Base-by-base conservation (phyloP, 2,797 vertebrate genomes). In the Sardinella longiceps region DNA sequence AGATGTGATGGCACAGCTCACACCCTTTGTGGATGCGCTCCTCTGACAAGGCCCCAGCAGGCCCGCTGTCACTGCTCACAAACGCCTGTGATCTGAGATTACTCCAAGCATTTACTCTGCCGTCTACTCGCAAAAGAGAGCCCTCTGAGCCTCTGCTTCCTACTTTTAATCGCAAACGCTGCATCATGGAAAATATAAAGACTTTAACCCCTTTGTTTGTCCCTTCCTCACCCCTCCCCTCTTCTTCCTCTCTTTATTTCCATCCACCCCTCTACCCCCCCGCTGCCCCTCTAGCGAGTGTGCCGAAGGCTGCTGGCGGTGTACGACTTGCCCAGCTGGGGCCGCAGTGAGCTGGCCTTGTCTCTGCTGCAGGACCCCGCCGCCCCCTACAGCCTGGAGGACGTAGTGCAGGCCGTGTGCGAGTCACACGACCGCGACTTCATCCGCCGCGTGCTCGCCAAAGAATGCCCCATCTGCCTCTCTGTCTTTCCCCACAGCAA, bases 391-490 rank as follows among this genome's bases (percentile, higher is more conserved):
- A 94, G 93, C 0, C 86, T 98, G 88, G 94, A 96, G 37, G 97
- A 98, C 0, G 97, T 97, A 18, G 95, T 98, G 51, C 96, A 97
- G 87, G 97, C 97, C 0, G 97, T 98, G 20, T 93, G 92, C 15
- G 97, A 97, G 85, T 97, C 96, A 58, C 97, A 96, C 0, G 97
- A 97, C 89, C 93, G 96, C 0, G 97, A 97, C 85, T 97, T 97
- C 85, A 96, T 98, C 84, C 96, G 94, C 81, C 95, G 97, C 30
- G 94, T 97, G 85, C 94, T 98, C 56, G 94, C 95, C 56, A 97
- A 97, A 87, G 96, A 97, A 85, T 98, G 97, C 83, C 96, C 96
- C 1, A 96, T 97, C 90, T 98, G 97, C 81, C 91, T 96, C n/a
- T 96, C 96, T 14, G 87, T 94, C 58, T 95, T 97, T 87, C 97